A percentile compares a stretch with the other conserved stretches of the same genome.
Conservation (phyloP, 2,888 invertebrate species). For the Melipona beecheii region DNA sequence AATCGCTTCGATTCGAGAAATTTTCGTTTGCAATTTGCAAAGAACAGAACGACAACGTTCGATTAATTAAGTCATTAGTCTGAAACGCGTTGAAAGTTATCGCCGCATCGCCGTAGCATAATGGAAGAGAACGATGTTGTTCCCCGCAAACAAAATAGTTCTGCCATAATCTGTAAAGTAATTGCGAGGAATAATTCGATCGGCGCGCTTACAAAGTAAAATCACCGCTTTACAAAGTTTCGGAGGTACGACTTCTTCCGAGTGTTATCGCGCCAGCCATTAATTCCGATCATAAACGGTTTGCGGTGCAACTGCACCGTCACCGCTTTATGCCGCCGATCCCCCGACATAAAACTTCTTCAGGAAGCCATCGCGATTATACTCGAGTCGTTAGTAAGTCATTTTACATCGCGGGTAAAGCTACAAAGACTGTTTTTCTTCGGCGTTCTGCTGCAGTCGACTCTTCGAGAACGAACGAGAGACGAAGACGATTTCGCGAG, state of each 20-base stretch:
- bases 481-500: conserved; percentile 8
- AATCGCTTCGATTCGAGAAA: no score
- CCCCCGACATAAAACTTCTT: conserved; percentile 58
- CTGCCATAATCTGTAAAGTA: conserved; percentile 12
- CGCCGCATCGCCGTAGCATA: not conserved
- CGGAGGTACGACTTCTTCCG: conserved; percentile 56
- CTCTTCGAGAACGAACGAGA: not conserved
- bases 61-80: no score
- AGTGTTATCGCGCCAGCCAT: conserved; percentile 65
- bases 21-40: no score
- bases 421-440: conserved; percentile 56
- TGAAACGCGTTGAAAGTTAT: not conserved
- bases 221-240: conserved; percentile 54
- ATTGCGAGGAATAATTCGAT: conserved; percentile 32
- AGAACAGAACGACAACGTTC: no score
- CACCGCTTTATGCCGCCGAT: conserved; percentile 64
- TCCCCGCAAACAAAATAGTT: conserved; percentile 10
- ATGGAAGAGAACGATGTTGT: conserved; percentile 13
- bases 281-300: conserved; percentile 71
- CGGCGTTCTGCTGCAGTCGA: not conserved
- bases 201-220: conserved; percentile 26
- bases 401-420: conserved; percentile 53
- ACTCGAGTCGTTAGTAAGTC: conserved; percentile 66
- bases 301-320: conserved; percentile 61
- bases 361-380: conserved; percentile 60